A percentile compares a stretch with the other conserved stretches of the same genome.
Conservation (phyloP, 2,888 invertebrate genomes). For the Neoitamus cyanurus region DNA sequence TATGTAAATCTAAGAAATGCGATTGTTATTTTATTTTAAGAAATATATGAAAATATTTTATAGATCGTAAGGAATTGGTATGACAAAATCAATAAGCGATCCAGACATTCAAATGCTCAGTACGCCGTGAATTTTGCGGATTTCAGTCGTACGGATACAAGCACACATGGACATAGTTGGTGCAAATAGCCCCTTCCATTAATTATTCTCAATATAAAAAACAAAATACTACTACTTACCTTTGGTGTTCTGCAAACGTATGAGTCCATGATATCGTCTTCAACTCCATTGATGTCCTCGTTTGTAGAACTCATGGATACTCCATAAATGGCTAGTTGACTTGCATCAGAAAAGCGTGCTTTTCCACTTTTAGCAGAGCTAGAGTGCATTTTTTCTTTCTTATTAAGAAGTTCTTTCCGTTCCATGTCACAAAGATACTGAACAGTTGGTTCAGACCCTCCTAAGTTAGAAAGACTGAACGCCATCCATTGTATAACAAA, state of each 20-base stretch:
- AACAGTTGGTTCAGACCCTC: slow-evolving; percentile 72
- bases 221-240: slow-evolving; percentile 56
- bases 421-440: slow-evolving; percentile 73
- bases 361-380: slow-evolving; percentile 51
- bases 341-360: background rate
- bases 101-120: too few relatives aligned
- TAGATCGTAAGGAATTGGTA: too few relatives aligned
- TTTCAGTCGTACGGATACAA: too few relatives aligned
- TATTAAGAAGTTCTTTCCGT: slow-evolving; percentile 71
- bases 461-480: slow-evolving; percentile 74
- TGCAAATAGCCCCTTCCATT: too few relatives aligned
- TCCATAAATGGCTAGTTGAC: slow-evolving; percentile 23
- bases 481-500: slow-evolving; percentile 85
- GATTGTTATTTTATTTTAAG: too few relatives aligned
- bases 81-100: too few relatives aligned
- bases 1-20: too few relatives aligned
- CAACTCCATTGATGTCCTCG: slow-evolving; percentile 53
- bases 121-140: too few relatives aligned
- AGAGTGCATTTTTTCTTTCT: slow-evolving; percentile 64
- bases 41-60: too few relatives aligned
- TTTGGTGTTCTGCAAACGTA: slow-evolving; percentile 60
- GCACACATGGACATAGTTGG: too few relatives aligned
- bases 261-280: slow-evolving; percentile 57
- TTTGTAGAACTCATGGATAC: slow-evolving; percentile 41
- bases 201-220: too few relatives aligned